A percentile compares a stretch with the other conserved stretches of the same genome.
Conservation (phyloP, 1,140 invertebrate species). For the Pogonomyrmex barbatus region DNA sequence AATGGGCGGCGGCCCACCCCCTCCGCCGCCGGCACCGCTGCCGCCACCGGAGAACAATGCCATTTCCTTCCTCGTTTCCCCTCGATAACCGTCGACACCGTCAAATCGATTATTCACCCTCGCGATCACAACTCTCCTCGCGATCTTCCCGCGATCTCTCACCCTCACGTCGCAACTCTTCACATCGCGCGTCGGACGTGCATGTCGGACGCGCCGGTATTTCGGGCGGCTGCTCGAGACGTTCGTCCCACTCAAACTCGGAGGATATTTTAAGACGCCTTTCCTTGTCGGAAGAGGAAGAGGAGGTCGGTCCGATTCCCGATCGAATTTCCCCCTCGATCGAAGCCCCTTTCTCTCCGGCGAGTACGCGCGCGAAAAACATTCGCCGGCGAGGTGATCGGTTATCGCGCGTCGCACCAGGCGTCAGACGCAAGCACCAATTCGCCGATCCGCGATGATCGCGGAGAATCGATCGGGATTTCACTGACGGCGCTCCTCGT, state of each 20-base stretch:
- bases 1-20: conserved; percentile 57
- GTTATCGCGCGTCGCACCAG: conserved; percentile 29
- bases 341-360: not conserved
- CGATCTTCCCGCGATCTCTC: conserved; percentile 6
- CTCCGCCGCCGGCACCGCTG: conserved; percentile 56
- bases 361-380: not conserved
- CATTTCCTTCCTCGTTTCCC: conserved; percentile 77
- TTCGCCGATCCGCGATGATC: conserved; percentile 14
- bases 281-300: not conserved
- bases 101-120: conserved; percentile 27
- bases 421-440: conserved; percentile 10
- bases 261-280: not conserved
- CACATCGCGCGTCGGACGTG: conserved; percentile 56
- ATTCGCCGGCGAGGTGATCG: conserved; percentile 12
- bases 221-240: not conserved
- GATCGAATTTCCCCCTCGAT: not conserved
- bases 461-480: conserved; percentile 1
- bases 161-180: not conserved
- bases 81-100: too few species aligned
- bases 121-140: conserved; percentile 35
- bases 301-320: not conserved
- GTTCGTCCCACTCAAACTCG: not conserved
- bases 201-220: conserved; percentile 16
- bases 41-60: conserved; percentile 81
- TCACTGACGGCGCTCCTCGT: not conserved